Percentiles rank a stretch among this genome's conserved stretches.
phyloP scores from a whole-genome alignment of 2,113 vertebrate genomes.

The Hymenochirus boettgeri region DNA sequence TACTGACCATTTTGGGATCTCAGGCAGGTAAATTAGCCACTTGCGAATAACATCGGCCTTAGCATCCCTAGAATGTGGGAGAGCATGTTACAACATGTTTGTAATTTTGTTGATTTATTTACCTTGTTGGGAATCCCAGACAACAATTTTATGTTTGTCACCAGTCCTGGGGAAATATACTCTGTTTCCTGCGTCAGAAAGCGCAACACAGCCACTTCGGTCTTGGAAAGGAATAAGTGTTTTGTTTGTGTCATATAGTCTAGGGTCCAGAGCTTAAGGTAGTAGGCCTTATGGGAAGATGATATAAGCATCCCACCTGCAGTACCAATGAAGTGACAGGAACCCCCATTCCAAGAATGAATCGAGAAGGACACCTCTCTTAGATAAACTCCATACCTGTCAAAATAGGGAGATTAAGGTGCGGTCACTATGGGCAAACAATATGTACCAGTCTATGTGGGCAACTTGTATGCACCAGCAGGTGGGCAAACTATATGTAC shows the following conservation, averaged over 20 bases:
- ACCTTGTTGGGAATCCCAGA: constrained; percentile 72
- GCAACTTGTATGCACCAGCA: too few relatives aligned
- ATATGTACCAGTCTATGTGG: too few relatives aligned
- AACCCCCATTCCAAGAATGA: constrained; percentile 56
- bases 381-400: constrained; percentile 75
- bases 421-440: too few relatives aligned
- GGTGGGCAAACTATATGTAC: too few relatives aligned
- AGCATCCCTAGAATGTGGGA: too few relatives aligned
- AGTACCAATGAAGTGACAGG: constrained; percentile 54
- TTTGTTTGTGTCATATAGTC: constrained; percentile 46
- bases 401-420: too few relatives aligned
- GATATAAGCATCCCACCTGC: constrained; percentile 57
- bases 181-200: constrained; percentile 55
- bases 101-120: too few relatives aligned
- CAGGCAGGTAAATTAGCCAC: too few relatives aligned
- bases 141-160: constrained; percentile 58
- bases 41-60: too few relatives aligned
- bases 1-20: too few relatives aligned
- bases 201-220: constrained; percentile 49
- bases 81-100: too few relatives aligned
- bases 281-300: constrained; percentile 50
- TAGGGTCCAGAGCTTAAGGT: constrained; percentile 66
- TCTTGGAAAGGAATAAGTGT: constrained; percentile 52
- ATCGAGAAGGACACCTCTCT: constrained; percentile 60
- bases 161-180: constrained; percentile 63